Conservation (phyloP, 2,113 vertebrate species). For the Sitta europaea region DNA sequence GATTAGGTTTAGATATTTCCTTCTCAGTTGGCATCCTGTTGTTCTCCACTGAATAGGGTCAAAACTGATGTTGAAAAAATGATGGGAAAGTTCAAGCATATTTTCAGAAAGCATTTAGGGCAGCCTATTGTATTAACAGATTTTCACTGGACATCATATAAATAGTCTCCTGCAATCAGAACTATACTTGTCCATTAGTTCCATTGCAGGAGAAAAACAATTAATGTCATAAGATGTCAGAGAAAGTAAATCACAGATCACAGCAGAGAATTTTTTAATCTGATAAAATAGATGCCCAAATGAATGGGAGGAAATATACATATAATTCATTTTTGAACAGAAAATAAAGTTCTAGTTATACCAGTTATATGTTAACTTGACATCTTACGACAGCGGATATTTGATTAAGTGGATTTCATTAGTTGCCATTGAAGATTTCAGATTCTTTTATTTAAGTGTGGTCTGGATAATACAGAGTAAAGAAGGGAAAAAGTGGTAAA, state of each 20-base stretch:
- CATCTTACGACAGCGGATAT: not conserved
- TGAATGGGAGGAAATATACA: not conserved
- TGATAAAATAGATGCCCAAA: not conserved
- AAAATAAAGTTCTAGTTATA: not conserved
- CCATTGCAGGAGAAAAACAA: not conserved
- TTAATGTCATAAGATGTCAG: not conserved
- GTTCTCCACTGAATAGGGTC: not conserved
- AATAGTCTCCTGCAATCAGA: not conserved
- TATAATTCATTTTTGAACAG: not conserved
- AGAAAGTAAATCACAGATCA: not conserved
- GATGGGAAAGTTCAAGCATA: not conserved
- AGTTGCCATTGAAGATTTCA: not conserved
- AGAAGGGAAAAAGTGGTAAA: not conserved
- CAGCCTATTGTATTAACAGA: not conserved
- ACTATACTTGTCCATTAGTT: not conserved
- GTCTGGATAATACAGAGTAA: not conserved
- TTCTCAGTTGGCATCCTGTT: not conserved
- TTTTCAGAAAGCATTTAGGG: not conserved
- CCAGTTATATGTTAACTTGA: not conserved
- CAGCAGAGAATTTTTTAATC: not conserved
- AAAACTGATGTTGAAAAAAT: not conserved
- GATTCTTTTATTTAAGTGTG: not conserved
- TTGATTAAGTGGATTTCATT: not conserved
- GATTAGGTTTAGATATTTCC: slow-evolving; percentile 5
- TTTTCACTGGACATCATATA: not conserved